Conservation (phyloP, 1,140 invertebrate genomes). For the Drosophila fuyamai region DNA sequence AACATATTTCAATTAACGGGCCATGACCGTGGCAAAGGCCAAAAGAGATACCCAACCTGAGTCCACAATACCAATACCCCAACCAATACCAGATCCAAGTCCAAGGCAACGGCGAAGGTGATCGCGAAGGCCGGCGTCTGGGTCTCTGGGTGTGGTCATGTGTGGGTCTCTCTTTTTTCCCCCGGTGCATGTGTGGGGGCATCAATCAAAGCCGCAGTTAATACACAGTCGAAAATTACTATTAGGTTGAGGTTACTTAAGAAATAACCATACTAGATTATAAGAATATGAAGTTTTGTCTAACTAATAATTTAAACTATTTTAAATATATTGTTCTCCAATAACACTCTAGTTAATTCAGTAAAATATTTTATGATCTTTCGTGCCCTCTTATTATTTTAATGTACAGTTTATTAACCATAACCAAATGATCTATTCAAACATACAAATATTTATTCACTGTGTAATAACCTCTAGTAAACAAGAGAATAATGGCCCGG, state of each 20-base stretch:
- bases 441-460: not conserved
- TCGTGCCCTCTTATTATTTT: too few species aligned
- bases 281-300: too few species aligned
- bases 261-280: not conserved
- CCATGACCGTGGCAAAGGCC: constrained; percentile 63
- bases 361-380: too few species aligned
- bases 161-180: constrained; percentile 19
- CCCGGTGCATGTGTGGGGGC: constrained; percentile 48
- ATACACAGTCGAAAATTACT: constrained; percentile 5
- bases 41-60: not conserved
- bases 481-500: constrained; percentile 49
- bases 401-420: too few species aligned
- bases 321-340: too few species aligned
- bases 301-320: too few species aligned
- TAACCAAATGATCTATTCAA: too few species aligned
- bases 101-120: constrained; percentile 47
- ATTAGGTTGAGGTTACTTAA: not conserved
- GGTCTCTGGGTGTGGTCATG: constrained; percentile 35
- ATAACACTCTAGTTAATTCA: too few species aligned
- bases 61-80: not conserved
- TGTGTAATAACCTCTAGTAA: constrained; percentile 20
- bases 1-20: constrained; percentile 81
- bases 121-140: constrained; percentile 52
- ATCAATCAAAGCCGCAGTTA: constrained; percentile 77
- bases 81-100: constrained; percentile 9